Percentiles rank a stretch among this genome's conserved stretches.
These are phyloP conservation scores for Drosophila equinoxialis DNA, from an alignment of 1,140 invertebrate genomes.

Conservation along the genomic window DNA sequence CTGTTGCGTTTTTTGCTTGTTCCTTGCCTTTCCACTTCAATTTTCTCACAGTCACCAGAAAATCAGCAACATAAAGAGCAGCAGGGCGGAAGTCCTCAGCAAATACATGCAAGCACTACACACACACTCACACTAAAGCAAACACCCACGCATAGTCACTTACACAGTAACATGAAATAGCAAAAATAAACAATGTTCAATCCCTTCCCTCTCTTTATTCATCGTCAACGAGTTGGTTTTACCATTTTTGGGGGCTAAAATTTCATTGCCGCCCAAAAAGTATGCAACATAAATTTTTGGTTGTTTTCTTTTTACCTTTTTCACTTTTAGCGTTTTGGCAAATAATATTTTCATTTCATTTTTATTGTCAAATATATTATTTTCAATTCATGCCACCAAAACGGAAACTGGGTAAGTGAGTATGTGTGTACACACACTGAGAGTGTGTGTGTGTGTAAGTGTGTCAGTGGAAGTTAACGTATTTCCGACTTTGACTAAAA, in stretches of 20 bases:
- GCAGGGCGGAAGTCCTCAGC: slow-evolving; percentile 54
- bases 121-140: slow-evolving; percentile 4
- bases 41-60: slow-evolving; percentile 25
- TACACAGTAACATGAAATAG: not conserved
- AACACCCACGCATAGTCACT: not conserved
- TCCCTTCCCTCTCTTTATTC: not conserved
- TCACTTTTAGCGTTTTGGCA: slow-evolving; percentile 3
- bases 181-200: not conserved
- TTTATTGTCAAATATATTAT: too few relatives aligned
- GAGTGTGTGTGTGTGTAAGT: not conserved
- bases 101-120: slow-evolving; percentile 44
- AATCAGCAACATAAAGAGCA: slow-evolving; percentile 52
- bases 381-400: too few relatives aligned
- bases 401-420: not conserved
- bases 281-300: not conserved
- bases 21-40: not conserved
- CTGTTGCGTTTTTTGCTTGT: not conserved
- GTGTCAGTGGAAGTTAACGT: slow-evolving; percentile 10
- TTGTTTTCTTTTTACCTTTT: not conserved
- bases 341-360: slow-evolving; percentile 7
- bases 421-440: slow-evolving; percentile 10
- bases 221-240: not conserved
- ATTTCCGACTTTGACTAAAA: not conserved
- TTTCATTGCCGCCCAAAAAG: slow-evolving; percentile 5
- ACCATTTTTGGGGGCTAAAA: not conserved